A percentile compares a stretch with the other conserved stretches of the same genome.
These are phyloP conservation scores for Hemibagrus wyckioides DNA, from an alignment of 2,113 vertebrate species.

Conservation along the genomic window DNA sequence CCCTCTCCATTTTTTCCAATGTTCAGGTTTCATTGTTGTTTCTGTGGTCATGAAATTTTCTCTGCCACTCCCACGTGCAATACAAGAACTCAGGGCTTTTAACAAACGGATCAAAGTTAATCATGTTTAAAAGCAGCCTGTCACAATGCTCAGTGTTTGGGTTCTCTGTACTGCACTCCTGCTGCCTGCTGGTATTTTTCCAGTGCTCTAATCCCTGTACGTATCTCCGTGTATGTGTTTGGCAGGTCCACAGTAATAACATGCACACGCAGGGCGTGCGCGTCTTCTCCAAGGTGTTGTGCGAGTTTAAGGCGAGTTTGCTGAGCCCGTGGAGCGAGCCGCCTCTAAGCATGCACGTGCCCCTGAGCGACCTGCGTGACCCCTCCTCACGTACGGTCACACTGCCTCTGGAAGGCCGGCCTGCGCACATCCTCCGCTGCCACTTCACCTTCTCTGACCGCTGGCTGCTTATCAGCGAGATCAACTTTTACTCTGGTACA, in stretches of 20 bases:
- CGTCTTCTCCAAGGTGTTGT: conserved; percentile 83
- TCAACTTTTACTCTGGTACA: conserved; percentile 86
- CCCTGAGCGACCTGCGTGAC: conserved; percentile 79
- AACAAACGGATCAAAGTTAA: neutral
- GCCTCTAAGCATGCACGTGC: conserved; percentile 68
- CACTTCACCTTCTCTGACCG: conserved; percentile 83
- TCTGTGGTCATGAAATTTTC: neutral
- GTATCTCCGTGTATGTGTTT: conserved; percentile 15
- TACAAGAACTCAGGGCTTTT: neutral
- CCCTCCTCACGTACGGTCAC: conserved; percentile 81
- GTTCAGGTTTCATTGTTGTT: neutral
- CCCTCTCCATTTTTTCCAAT: neutral
- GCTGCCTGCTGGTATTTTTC: neutral
- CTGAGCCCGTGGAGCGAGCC: conserved; percentile 81
- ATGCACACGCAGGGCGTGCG: conserved; percentile 84
- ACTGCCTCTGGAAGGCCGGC: conserved; percentile 73
- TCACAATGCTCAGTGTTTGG: neutral
- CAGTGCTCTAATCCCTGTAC: neutral
- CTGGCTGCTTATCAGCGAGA: conserved; percentile 94
- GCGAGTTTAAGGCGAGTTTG: conserved; percentile 79
- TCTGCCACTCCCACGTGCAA: neutral
- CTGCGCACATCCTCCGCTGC: conserved; percentile 83
- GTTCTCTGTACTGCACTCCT: neutral
- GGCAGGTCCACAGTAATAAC: conserved; percentile 92
- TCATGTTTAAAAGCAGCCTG: neutral